Evolutionary conservation across 2,888 invertebrate genomes (phyloP), one percentile per base, ranked within the genome.

Genomic region (Ametastegia equiseti): DNA sequence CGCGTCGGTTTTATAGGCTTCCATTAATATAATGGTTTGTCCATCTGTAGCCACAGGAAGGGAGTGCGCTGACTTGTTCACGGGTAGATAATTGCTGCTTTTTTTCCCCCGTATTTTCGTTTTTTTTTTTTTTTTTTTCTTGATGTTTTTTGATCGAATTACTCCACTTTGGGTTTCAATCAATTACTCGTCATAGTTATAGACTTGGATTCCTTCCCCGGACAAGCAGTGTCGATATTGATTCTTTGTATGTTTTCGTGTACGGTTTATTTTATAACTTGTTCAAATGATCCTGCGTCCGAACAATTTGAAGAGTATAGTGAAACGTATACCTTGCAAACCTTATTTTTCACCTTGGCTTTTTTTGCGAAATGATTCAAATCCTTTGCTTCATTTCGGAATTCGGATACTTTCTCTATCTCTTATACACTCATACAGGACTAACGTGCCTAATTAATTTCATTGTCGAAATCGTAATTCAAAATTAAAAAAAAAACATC

Each of bases 11-110:
- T 75, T 54, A 75, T 50, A 75, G 54, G 54, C 36, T 36, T 75
- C 54, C 75, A 54, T 75, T 75, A 54, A 54, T 54, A 54, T 75
- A 75, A 75, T 75, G 50, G 50, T 54, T 54, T 36, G 75, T 50
- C 75, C 75, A 75, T 75, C 54, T 13, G 75, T 54, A 33, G 36
- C 50, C 36, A 75, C 36, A 19, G 75, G 75, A 75, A 75, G 54
- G 33, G 27, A 71, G 69, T 39, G 69, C 69, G 36, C 36, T 47
- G 71, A 27, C 71, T 30, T 71, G 71, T 71, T 71, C 71, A n/a
- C 42, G 71, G 50, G 75, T 36, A 75, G 75, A 75, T 75, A 75
- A 75, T 75, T 75, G 75, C 75, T 36, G 19, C 50, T 50, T 54
- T 54, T 39, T 50, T 23, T n/a, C 15, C 7, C 3, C n/a, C 15